Evolutionary conservation across 2,888 invertebrate genomes (phyloP), one percentile per base, ranked within the genome.

Genomic region (Melieria crassipennis): DNA sequence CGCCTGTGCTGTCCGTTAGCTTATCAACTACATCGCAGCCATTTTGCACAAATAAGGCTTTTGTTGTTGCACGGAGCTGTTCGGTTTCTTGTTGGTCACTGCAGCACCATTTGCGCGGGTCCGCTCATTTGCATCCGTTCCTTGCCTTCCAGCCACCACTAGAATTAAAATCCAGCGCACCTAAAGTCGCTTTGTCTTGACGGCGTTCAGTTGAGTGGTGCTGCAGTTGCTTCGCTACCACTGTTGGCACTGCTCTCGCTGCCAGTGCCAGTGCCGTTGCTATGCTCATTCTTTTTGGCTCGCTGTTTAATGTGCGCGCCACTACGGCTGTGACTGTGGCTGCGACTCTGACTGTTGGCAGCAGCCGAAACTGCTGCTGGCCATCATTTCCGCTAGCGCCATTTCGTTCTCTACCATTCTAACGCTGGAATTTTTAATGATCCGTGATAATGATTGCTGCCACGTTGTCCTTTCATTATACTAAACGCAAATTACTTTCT

Each of bases 391-490:
- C 73, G 70, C 72, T 68, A 75, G 71, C 71, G 45, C 45, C 45
- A 4, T 50, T 52, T 52, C 30, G 30, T 30, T 30, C 30, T 30
- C 30, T 30, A 30, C 30, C 30, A 30, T 30, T 30, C n/a, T n/a
- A 43, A 42, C 43, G 65, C 43, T 65, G 77, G 73, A 77, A 74
- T 77, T 81, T 81, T 81, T 83, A 81, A 83, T 81, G 83, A 81
- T 83, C 83, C 80, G 77, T 83, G 77, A 83, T 81, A 83, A 83
- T 82, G 81, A 83, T 75, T 80, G 76, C 75, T 66, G 68, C 76
- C 75, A 79, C 77, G 76, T 10, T 56, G 16, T 56, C 16, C 57
- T 57, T 57, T 70, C 60, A 67, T 67, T 67, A 67, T 67, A 58
- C 48, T 67, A 60, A 60, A 67, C 67, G 67, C 50, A 60, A 67